Evolutionary conservation across 2,888 invertebrate genomes (phyloP).

Genomic region (Himalopsyche kuldschensis): DNA sequence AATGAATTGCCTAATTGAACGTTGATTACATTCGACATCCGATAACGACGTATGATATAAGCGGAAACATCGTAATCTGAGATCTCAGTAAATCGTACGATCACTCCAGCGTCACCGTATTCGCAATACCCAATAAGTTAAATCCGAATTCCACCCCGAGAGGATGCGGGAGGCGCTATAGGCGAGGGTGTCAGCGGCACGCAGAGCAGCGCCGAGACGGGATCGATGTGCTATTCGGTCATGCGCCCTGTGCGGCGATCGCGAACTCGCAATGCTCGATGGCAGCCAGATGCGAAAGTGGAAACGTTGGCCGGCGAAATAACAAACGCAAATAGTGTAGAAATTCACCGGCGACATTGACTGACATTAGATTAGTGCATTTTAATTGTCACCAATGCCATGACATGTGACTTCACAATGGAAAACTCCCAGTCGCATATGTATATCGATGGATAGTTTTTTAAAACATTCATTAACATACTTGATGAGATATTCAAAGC

Average conservation of each 20-base stretch:
- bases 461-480: no score
- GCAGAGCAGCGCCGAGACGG: neutral
- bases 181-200: neutral
- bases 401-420: neutral
- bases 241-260: neutral
- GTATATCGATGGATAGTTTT: no score
- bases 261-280: neutral
- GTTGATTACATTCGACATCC: no score
- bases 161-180: neutral
- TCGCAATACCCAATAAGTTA: no score
- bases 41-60: no score
- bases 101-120: no score
- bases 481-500: no score
- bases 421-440: neutral
- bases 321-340: neutral
- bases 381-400: neutral
- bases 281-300: neutral
- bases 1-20: no score
- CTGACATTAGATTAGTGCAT: neutral
- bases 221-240: neutral
- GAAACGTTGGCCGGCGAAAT: neutral
- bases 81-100: no score
- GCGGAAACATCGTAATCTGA: no score
- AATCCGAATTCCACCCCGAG: no score
- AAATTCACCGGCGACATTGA: neutral